Percentiles rank a stretch among this genome's conserved stretches.
Conservation (phyloP, 2,113 vertebrate species). For the Danionella cerebrum region DNA sequence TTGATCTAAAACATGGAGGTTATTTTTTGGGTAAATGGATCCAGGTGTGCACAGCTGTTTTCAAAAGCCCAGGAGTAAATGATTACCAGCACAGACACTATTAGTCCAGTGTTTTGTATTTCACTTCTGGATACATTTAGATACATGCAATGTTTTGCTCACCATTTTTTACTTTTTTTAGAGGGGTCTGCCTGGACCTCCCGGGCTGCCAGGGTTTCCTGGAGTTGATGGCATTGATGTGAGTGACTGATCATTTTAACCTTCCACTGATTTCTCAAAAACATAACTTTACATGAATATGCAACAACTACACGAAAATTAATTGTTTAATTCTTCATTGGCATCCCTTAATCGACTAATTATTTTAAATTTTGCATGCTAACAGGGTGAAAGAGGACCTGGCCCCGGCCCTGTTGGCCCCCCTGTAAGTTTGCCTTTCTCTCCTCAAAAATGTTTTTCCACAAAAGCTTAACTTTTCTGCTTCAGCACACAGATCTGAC, state of each 20-base stretch:
- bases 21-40: background rate
- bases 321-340: background rate
- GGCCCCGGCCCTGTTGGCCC: slow-evolving; percentile 69
- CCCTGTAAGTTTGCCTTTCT: slow-evolving; percentile 77
- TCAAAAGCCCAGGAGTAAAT: slow-evolving; percentile 36
- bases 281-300: background rate
- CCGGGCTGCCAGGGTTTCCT: slow-evolving; percentile 77
- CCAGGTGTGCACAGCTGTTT: background rate
- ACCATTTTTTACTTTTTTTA: slow-evolving; percentile 52
- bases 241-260: slow-evolving; percentile 53
- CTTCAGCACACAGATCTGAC: no score
- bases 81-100: slow-evolving; percentile 40
- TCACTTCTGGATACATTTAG: slow-evolving; percentile 22
- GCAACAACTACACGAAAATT: background rate
- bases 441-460: no score
- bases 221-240: slow-evolving; percentile 95
- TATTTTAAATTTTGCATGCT: slow-evolving; percentile 1
- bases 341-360: background rate
- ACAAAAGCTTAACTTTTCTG: no score
- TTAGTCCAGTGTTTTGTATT: slow-evolving; percentile 1
- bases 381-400: slow-evolving; percentile 83
- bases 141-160: background rate
- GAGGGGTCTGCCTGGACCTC: slow-evolving; percentile 75
- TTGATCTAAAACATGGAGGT: background rate
- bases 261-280: background rate